Evolutionary conservation across 1,140 invertebrate genomes (phyloP), one percentile per base, ranked within the genome.

Genomic region (Physella acuta): DNA sequence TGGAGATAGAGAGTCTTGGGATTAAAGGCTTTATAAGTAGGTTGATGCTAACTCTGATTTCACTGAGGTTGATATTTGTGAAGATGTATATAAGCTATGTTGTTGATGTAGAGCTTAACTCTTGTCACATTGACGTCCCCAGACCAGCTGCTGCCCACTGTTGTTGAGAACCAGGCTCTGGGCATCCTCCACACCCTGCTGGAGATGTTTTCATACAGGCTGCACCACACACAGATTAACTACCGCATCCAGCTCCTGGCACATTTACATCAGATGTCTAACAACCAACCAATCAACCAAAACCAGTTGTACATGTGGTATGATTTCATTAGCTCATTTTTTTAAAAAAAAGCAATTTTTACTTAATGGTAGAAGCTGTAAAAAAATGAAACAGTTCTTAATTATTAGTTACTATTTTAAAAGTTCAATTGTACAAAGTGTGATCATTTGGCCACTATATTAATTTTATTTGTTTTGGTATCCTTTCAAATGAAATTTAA

Each of bases 11-110:
- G 85, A 95, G 94, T 49, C 87, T 98, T 8, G 95, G 95, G 33
- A 97, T 98, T 55, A 98, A 98, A 88, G 94, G 93, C 53, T 97
- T 98, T 82, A 94, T 97, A 71, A 93, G 93, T 94, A 86, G 89
- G 90, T 90, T 16, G 14, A 60, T n/a, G n/a, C n/a, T n/a, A n/a
- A n/a, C n/a, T n/a, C n/a, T n/a, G 14, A 17, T 17, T 17, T 56
- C 53, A 17, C 26, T 56, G 53, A 56, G 8, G 11, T 56, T 56
- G 53, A 26, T 8, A 26, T 56, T 56, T 16, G 16, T 14, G 8
- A 16, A 11, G 11, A 17, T 56, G 53, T 17, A 8, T 14, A n/a
- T n/a, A n/a, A n/a, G n/a, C n/a, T n/a, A n/a, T n/a, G n/a, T n/a
- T n/a, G n/a, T n/a, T n/a, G n/a, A n/a, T n/a, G n/a, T n/a, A n/a